Base-by-base conservation (phyloP, 2,113 vertebrate genomes). In the Motacilla tschutschensis region DNA sequence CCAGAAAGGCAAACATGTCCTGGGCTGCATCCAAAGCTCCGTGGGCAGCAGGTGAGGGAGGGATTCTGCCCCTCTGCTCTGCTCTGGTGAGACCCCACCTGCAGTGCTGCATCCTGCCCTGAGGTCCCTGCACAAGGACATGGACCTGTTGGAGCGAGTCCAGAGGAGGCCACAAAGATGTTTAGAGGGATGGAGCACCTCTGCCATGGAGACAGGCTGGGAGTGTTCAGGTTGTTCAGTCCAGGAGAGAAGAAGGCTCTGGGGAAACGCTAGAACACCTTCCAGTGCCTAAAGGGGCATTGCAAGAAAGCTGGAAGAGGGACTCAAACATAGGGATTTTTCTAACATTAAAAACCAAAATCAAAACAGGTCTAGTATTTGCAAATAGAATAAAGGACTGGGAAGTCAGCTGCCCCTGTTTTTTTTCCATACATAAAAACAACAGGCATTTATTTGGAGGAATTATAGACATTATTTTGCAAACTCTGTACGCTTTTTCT, bases 91-190 rank as follows among this genome's bases (percentile, higher is more conserved):
- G 40, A 76, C 1, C 28, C 24, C 40, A 29, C 54, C 53, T 54
- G 47, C 24, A 60, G 24, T 0, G 47, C 54, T 53, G 47, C 54
- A 60, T 3, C 35, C 54, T 47, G 63, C 40, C 0, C 63, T 47
- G 38, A 38, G 55, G 2, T 25, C 16, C 21, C 54, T 2, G 24
- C 8, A 40, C 24, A 69, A 1, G 29, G 63, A 62, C 8, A 29
- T 14, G 20, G 53, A 22, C 1, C 8, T 20, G 10, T 3, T 46
- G 29, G 63, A 67, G 24, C 0, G 0, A 40, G 43, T 5, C n/a
- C 60, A 58, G n/a, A 66, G 70, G 8, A 44, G 8, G 36, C 4
- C 36, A 51, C 51, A 18, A 36, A 44, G 51, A 36, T n/a, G 36
- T 12, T n/a, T 36, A 58, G 31, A 43, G 21, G 7, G 8, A 4